Base-by-base conservation (phyloP, 2,888 invertebrate species). In the Xiphydria camelus region DNA sequence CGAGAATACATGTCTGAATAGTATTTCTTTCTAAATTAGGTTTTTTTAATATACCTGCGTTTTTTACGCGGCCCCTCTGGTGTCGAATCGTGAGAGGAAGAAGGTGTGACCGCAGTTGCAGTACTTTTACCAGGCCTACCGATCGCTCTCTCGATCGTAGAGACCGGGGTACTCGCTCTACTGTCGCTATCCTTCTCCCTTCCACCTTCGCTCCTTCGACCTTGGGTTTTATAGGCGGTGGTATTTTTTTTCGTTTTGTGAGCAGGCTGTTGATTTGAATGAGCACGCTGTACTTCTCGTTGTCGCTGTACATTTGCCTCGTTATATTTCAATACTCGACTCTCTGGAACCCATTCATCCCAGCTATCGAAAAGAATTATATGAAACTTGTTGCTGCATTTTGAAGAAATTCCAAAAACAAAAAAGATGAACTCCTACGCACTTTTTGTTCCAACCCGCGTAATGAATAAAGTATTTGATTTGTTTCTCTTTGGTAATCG, bases 391-490 rank as follows among this genome's bases (percentile, higher is more conserved):
- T 6, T 29, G 7, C 12, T 29, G 2, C 9, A n/a, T n/a, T n/a
- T n/a, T n/a, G n/a, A n/a, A n/a, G n/a, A n/a, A n/a, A n/a, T n/a
- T n/a, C n/a, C n/a, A n/a, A 29, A 29, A 14, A 29, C 7, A 29
- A 12, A 6, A 12, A 12, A 29, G 29, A n/a, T n/a, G n/a, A n/a
- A 10, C 10, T 9, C 40, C 41, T 41, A 76, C 82, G 79, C 81
- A 95, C 94, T 93, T 96, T 80, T 96, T 97, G 73, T 94, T 97
- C 97, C 97, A 97, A 2, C 96, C 96, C 57, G 94, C 94, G 75
- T 97, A 97, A 76, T 97, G 97, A 55, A 97, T 94, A 48, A 92
- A 87, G 77, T 96, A 96, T 68, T 91, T 87, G 4, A 91, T 82
- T 75, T 88, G 87, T 75, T 93, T 93, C 60, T 94, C 93, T 74